phyloP scores from a whole-genome alignment of 2,888 invertebrate genomes.

The Diabrotica balteata region DNA sequence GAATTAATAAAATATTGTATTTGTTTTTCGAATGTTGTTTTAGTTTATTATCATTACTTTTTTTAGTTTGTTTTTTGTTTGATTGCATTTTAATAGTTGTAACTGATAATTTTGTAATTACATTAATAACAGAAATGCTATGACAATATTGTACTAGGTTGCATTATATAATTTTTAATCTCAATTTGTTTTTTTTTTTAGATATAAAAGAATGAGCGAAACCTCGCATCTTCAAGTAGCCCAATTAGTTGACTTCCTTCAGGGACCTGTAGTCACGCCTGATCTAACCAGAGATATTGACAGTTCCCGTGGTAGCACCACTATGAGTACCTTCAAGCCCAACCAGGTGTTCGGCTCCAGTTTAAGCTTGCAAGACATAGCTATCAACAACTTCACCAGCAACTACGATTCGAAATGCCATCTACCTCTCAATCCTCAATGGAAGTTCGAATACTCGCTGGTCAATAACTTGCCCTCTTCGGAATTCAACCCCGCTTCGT shows the following conservation, averaged over 20 bases:
- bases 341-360: slow-evolving; percentile 56
- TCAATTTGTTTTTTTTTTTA: no score
- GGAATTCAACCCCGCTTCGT: slow-evolving; percentile 62
- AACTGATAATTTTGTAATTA: no score
- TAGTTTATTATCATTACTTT: no score
- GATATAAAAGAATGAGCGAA: slow-evolving; percentile 66
- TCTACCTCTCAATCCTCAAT: slow-evolving; percentile 61
- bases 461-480: slow-evolving; percentile 51
- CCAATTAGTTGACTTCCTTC: slow-evolving; percentile 79
- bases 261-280: slow-evolving; percentile 59
- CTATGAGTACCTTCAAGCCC: slow-evolving; percentile 60
- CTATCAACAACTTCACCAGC: slow-evolving; percentile 54
- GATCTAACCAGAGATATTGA: slow-evolving; percentile 40
- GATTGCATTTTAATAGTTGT: no score
- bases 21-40: no score
- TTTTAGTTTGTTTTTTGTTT: no score
- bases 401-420: slow-evolving; percentile 54
- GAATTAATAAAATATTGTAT: no score
- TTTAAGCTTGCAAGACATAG: slow-evolving; percentile 55
- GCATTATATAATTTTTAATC: no score
- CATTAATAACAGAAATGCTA: no score
- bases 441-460: slow-evolving; percentile 62
- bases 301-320: slow-evolving; percentile 51
- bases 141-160: no score
- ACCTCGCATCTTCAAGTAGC: slow-evolving; percentile 70